Evolutionary conservation across 2,888 invertebrate genomes (phyloP).

Genomic region (Schrankia costaestrigalis): DNA sequence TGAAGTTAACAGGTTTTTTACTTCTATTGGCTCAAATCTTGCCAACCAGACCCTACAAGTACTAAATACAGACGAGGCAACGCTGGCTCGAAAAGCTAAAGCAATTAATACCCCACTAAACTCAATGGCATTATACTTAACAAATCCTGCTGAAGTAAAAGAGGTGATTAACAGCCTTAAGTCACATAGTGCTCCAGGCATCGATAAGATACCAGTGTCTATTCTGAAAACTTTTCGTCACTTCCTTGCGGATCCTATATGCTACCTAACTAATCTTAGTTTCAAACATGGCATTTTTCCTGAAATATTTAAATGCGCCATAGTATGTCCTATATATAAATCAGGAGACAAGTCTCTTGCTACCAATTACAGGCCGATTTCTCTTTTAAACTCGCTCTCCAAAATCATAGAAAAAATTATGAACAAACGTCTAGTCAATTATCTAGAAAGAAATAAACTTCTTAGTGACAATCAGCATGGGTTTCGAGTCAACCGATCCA

Average conservation of each 20-base stretch:
- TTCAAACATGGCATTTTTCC: background rate
- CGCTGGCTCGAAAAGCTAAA: background rate
- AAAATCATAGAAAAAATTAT: too few relatives aligned
- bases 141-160: background rate
- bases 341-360: background rate
- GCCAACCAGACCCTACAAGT: background rate
- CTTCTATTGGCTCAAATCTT: background rate
- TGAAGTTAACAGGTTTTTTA: background rate
- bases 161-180: background rate
- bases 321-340: background rate
- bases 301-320: background rate
- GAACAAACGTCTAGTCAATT: too few relatives aligned
- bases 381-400: too few relatives aligned
- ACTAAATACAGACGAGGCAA: background rate
- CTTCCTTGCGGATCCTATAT: background rate
- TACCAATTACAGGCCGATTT: conserved; percentile 1
- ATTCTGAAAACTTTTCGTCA: background rate
- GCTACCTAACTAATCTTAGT: background rate
- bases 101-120: background rate
- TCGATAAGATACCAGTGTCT: background rate
- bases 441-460: too few relatives aligned
- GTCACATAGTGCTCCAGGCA: background rate
- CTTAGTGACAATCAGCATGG: too few relatives aligned
- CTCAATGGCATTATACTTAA: background rate
- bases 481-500: too few relatives aligned